phyloP scores from a whole-genome alignment of 2,797 vertebrate genomes.

The Parauchenoglanis ngamensis region DNA sequence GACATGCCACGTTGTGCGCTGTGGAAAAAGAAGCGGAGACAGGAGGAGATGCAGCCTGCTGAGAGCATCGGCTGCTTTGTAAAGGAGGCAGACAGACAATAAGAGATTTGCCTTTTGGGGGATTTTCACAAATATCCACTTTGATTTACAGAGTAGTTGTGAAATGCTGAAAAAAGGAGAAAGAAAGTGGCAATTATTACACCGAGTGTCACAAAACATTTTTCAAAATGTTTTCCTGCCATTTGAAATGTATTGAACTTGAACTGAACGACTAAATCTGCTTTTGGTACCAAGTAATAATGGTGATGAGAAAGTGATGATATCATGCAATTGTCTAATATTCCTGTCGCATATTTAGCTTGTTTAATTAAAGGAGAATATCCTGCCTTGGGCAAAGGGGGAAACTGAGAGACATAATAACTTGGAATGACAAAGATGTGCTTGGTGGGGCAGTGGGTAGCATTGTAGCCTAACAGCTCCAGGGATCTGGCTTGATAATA shows the following conservation, averaged over 20 bases:
- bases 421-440: conserved; percentile 3
- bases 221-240: not conserved
- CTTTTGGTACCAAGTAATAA: conserved; percentile 10
- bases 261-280: conserved; percentile 16
- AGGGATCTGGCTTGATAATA: conserved; percentile 3
- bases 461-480: not conserved
- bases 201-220: not conserved
- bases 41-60: conserved; percentile 45
- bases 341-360: conserved; percentile 18
- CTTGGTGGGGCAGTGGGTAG: conserved; percentile 11
- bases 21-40: conserved; percentile 33
- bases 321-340: conserved; percentile 17
- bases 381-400: conserved; percentile 9
- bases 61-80: conserved; percentile 51
- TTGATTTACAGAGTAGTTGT: conserved; percentile 48
- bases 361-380: conserved; percentile 44
- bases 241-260: not conserved
- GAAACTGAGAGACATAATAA: conserved; percentile 25
- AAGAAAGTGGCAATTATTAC: conserved; percentile 34
- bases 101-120: conserved; percentile 40
- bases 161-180: conserved; percentile 34
- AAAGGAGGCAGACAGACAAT: conserved; percentile 45
- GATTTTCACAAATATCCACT: conserved; percentile 48
- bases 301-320: not conserved
- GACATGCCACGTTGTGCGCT: conserved; percentile 39